phyloP scores from a whole-genome alignment of 2,797 vertebrate species.

The Rachycentron canadum region DNA sequence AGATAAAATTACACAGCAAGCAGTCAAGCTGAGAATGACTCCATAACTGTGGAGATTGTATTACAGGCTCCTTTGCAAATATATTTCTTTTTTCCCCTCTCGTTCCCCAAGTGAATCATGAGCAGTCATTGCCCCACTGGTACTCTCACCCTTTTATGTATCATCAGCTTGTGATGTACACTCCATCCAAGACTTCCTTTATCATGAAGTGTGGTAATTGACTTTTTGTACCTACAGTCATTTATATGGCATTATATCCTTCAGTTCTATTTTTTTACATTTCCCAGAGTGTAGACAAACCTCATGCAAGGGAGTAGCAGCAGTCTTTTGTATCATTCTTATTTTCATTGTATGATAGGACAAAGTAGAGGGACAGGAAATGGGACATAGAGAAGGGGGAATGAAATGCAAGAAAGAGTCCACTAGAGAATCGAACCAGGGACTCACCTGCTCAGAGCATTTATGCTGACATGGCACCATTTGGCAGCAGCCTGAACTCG shows the following conservation, averaged over 20 bases:
- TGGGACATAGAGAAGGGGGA: too few relatives aligned
- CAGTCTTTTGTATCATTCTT: not conserved
- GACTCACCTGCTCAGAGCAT: too few relatives aligned
- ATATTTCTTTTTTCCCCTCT: conserved; percentile 12
- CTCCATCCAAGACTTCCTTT: conserved; percentile 1
- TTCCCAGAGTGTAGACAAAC: not conserved
- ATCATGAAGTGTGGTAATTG: conserved; percentile 9
- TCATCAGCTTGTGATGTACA: conserved; percentile 27
- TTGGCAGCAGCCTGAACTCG: too few relatives aligned
- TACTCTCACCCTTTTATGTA: conserved; percentile 13
- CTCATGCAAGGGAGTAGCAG: not conserved
- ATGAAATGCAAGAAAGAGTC: too few relatives aligned
- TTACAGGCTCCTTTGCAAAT: conserved; percentile 68
- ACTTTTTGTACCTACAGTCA: not conserved
- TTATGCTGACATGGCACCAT: too few relatives aligned
- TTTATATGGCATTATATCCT: not conserved
- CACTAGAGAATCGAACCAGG: too few relatives aligned
- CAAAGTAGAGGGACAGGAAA: too few relatives aligned
- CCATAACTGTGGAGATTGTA: conserved; percentile 66
- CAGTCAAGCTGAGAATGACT: conserved; percentile 60
- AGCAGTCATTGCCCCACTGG: conserved; percentile 29
- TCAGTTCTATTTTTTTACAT: not conserved
- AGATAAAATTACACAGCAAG: conserved; percentile 75
- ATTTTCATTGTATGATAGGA: not conserved
- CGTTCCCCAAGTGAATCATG: conserved; percentile 27